phyloP scores from a whole-genome alignment of 1,140 invertebrate genomes.

The Halotydeus destructor region DNA sequence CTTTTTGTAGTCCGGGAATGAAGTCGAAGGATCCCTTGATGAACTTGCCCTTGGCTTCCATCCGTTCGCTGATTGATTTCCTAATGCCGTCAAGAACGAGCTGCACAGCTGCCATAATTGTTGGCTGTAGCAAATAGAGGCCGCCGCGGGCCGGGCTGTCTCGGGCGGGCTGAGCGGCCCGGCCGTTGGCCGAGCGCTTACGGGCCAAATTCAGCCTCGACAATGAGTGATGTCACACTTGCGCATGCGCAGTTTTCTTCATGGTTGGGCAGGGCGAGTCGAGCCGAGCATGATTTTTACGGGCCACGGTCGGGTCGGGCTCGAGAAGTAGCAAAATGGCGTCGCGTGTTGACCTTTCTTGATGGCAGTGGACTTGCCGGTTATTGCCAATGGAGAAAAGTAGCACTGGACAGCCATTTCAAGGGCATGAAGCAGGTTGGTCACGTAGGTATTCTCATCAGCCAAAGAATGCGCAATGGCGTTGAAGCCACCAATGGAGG shows the following conservation, averaged over 20 bases:
- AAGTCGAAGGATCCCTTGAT: conserved; percentile 65
- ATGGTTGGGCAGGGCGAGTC: conserved; percentile 56
- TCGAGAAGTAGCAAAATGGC: conserved; percentile 27
- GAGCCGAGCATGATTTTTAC: too few species aligned
- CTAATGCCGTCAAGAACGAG: conserved; percentile 86
- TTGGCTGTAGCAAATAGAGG: conserved; percentile 66
- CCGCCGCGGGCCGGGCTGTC: conserved; percentile 37
- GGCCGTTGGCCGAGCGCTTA: conserved; percentile 28
- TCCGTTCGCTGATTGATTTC: conserved; percentile 79
- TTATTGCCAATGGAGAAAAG: conserved; percentile 57
- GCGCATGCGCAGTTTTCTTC: too few species aligned
- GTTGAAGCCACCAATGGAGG: conserved; percentile 42
- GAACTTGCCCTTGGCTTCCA: conserved; percentile 45
- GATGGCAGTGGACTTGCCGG: conserved; percentile 39
- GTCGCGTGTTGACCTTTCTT: conserved; percentile 20
- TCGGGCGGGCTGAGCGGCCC: conserved; percentile 44
- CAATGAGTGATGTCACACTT: too few species aligned
- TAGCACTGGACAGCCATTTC: conserved; percentile 16
- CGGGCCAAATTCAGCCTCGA: too few species aligned
- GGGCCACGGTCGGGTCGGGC: conserved; percentile 11
- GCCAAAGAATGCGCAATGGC: conserved; percentile 27
- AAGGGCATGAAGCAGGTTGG: conserved; percentile 21
- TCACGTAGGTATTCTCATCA: conserved; percentile 16
- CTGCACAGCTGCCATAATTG: conserved; percentile 82
- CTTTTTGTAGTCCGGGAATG: conserved; percentile 69